These are phyloP conservation scores for Prietella phreatophila DNA, from an alignment of 2,113 vertebrate species.

Conservation along the genomic window DNA sequence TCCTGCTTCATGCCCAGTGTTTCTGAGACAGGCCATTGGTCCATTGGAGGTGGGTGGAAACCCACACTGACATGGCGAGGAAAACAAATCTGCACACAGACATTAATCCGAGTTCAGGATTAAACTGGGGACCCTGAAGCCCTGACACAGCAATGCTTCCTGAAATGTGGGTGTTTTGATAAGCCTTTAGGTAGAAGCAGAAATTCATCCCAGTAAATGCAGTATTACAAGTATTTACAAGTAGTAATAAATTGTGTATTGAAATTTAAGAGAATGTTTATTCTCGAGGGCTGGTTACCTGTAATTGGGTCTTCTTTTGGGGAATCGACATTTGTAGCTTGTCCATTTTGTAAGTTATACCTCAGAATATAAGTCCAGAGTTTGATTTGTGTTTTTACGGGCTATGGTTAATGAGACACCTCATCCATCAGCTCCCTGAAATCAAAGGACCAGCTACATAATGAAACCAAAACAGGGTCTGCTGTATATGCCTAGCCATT, in stretches of 20 bases:
- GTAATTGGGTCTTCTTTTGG: not conserved
- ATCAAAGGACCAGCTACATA: conserved; percentile 32
- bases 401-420: conserved; percentile 8
- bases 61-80: not conserved
- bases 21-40: too few species aligned
- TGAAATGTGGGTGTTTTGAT: not conserved
- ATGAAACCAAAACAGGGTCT: conserved; percentile 53
- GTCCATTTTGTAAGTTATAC: not conserved
- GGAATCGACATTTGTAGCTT: not conserved
- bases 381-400: conserved; percentile 21
- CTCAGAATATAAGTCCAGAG: not conserved
- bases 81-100: not conserved
- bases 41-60: not conserved
- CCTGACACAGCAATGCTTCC: not conserved
- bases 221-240: not conserved
- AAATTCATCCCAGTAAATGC: not conserved
- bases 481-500: conserved; percentile 30
- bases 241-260: not conserved
- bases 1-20: not conserved
- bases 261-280: not conserved
- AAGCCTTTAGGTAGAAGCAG: not conserved
- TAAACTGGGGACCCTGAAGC: not conserved
- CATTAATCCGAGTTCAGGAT: not conserved
- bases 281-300: not conserved
- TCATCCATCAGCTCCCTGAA: conserved; percentile 31